Base-by-base conservation (phyloP, 2,888 invertebrate species). In the Pelosia muscerda region DNA sequence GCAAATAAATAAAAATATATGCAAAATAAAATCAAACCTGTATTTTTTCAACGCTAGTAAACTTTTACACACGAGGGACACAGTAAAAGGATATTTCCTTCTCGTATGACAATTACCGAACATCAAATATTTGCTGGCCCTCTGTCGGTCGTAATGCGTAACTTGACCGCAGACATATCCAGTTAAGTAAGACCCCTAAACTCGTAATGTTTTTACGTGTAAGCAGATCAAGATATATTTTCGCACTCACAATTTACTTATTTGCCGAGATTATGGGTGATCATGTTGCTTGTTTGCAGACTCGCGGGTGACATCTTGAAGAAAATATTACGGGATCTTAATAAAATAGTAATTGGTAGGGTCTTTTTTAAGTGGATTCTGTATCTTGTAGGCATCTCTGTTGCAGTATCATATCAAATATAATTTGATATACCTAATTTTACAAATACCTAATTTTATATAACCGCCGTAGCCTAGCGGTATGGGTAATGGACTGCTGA, bases 81-180 rank as follows among this genome's bases (percentile, higher is more conserved):
- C 60, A 57, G 86, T 83, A 86, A 87, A 78, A 73, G 81, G 91
- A 86, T 79, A 74, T 74, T 75, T 74, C 74, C 83, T 74, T 90
- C 88, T 94, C 94, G 80, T 85, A 84, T 94, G 93, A 87, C 94
- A 94, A 94, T 94, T 94, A 93, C 90, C 76, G 81, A 84, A 89
- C 87, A 86, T 91, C 92, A 93, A 94, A 94, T 92, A 92, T 93
- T 93, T 92, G 93, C 91, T 87, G 88, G 90, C 90, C 92, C 92
- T 91, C 89, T 87, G 89, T 83, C 84, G 91, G 83, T 86, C 91
- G 93, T 93, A 89, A 93, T 88, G 86, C 87, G 93, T 91, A 93
- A 94, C 89, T 83, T 83, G 93, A 94, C 84, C 86, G 83, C 69
- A 23, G 28, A 15, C 1, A 0, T 0, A 0, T n/a, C 86, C 81